Conservation (phyloP, 2,888 invertebrate species). For the Alsophila aescularia region DNA sequence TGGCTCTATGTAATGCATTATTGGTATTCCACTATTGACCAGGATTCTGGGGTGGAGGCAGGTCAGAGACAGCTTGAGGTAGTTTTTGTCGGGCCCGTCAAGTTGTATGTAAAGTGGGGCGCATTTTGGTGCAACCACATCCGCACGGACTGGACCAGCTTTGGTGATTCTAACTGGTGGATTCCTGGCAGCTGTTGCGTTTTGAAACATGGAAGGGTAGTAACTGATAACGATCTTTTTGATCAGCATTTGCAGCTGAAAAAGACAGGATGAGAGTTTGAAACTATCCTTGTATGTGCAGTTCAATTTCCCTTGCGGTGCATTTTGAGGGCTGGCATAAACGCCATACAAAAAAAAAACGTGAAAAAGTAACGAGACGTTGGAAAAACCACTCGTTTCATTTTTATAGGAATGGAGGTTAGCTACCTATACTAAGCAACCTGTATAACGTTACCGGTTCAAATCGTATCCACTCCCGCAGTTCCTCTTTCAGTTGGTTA, state of each 20-base stretch:
- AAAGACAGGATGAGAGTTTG: no score
- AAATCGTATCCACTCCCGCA: slow-evolving; percentile 67
- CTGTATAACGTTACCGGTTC: slow-evolving; percentile 45
- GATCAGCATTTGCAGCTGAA: slow-evolving; percentile 52
- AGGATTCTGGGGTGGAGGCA: slow-evolving; percentile 66
- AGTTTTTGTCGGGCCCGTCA: slow-evolving; percentile 61
- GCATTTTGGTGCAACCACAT: slow-evolving; percentile 60
- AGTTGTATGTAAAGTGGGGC: slow-evolving; percentile 72
- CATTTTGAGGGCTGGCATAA: no score
- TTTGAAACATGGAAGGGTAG: slow-evolving; percentile 65
- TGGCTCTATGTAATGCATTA: slow-evolving; percentile 61
- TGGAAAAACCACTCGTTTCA: no score
- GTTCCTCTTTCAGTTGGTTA: slow-evolving; percentile 56
- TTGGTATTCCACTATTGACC: slow-evolving; percentile 55
- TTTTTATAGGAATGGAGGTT: no score
- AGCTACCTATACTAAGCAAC: no score
- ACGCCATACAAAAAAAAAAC: no score
- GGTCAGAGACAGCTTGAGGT: slow-evolving; percentile 56
- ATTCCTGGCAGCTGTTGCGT: slow-evolving; percentile 57
- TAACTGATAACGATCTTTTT: slow-evolving; percentile 47
- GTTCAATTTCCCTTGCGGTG: no score
- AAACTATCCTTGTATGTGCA: no score
- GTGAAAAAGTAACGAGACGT: no score
- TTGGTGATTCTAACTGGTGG: slow-evolving; percentile 58
- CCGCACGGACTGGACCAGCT: slow-evolving; percentile 44